These are phyloP conservation scores for Prolemur simus DNA, from an alignment of 2,113 vertebrate genomes.

Conservation along the genomic window DNA sequence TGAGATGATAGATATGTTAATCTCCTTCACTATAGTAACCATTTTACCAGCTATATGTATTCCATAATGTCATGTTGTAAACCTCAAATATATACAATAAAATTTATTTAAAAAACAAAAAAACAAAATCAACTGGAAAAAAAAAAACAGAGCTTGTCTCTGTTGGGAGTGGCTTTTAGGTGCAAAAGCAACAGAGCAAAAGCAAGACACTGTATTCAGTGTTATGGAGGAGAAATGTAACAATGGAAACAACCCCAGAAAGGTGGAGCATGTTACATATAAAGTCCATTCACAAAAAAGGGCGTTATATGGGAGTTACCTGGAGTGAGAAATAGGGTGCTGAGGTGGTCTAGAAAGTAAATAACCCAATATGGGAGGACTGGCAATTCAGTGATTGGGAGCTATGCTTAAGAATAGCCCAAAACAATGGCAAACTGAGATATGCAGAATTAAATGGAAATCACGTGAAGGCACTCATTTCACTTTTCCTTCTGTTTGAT, in stretches of 20 bases:
- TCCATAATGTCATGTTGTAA: neutral
- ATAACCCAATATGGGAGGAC: neutral
- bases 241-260: neutral
- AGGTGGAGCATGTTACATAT: neutral
- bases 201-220: neutral
- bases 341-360: neutral
- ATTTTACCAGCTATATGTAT: neutral
- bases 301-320: neutral
- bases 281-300: constrained; percentile 14
- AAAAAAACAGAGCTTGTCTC: neutral
- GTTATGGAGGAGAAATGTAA: neutral
- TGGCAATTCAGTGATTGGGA: neutral
- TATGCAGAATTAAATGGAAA: neutral
- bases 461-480: neutral
- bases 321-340: neutral
- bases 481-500: neutral
- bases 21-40: neutral
- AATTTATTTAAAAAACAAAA: neutral
- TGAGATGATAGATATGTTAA: neutral
- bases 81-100: neutral
- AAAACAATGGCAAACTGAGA: neutral
- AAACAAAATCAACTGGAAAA: neutral
- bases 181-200: neutral
- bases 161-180: neutral
- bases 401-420: neutral